These are phyloP conservation scores for Emydocephalus ijimae DNA, from an alignment of 2,113 vertebrate species.

Conservation along the genomic window DNA sequence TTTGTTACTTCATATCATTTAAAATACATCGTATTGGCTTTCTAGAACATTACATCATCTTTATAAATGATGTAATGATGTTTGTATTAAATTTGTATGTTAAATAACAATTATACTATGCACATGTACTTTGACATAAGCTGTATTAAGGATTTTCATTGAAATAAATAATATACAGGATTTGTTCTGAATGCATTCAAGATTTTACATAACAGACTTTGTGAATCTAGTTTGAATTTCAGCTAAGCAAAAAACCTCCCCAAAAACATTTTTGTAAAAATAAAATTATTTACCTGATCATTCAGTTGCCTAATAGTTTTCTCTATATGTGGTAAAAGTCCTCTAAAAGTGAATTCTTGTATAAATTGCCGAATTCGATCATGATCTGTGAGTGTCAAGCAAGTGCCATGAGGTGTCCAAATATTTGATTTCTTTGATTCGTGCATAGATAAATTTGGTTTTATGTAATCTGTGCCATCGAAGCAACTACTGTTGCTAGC, in stretches of 20 bases:
- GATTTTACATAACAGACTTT: not conserved
- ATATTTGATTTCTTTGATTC: slow-evolving; percentile 72
- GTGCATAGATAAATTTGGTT: slow-evolving; percentile 47
- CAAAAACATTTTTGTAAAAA: not conserved
- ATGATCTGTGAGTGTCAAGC: slow-evolving; percentile 91
- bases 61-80: not conserved
- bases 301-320: slow-evolving; percentile 97
- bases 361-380: slow-evolving; percentile 95
- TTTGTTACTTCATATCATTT: not conserved
- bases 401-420: slow-evolving; percentile 78
- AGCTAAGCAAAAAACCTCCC: not conserved
- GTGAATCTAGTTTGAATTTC: not conserved
- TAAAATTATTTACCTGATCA: slow-evolving; percentile 82
- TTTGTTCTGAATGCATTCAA: not conserved
- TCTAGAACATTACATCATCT: not conserved
- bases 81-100: not conserved
- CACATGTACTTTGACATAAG: not conserved
- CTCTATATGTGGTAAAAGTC: slow-evolving; percentile 93
- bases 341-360: slow-evolving; percentile 96
- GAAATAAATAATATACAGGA: not conserved
- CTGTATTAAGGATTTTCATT: not conserved
- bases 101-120: not conserved
- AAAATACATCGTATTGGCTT: not conserved
- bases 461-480: slow-evolving; percentile 68
- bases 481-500: slow-evolving; percentile 63